Conservation (phyloP, 2,113 vertebrate genomes). For the Oreocharis arfaki region DNA sequence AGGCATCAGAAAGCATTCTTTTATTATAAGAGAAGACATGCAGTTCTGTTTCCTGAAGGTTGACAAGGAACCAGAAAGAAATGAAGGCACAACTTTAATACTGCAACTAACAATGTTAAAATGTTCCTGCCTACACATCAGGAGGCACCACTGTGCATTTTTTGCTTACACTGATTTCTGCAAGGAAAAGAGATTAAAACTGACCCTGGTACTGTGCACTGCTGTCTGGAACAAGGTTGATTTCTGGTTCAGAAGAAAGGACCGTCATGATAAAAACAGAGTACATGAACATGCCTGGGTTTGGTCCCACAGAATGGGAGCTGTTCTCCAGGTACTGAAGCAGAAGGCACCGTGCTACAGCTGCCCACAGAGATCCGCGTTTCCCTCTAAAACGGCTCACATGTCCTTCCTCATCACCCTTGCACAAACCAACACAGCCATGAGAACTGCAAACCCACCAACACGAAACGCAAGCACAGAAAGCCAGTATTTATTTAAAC, state of each 20-base stretch:
- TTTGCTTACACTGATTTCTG: background rate
- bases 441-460: background rate
- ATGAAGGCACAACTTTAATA: background rate
- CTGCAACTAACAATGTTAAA: background rate
- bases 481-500: background rate
- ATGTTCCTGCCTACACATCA: background rate
- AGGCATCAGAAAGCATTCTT: background rate
- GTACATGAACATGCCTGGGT: fast-evolving
- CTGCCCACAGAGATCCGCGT: background rate
- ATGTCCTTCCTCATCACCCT: background rate
- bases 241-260: background rate
- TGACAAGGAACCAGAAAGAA: background rate
- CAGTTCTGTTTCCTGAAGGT: background rate
- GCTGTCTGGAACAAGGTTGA: background rate
- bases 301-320: background rate
- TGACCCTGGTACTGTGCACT: background rate
- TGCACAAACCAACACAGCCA: background rate
- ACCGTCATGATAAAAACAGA: background rate
- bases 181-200: background rate
- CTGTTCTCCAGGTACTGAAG: background rate
- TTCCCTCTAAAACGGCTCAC: background rate
- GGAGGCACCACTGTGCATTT: background rate
- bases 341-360: background rate
- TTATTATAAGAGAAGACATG: background rate
- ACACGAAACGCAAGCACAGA: fast-evolving